Base-by-base conservation (phyloP, 1,140 invertebrate genomes). In the Hyles euphorbiae region DNA sequence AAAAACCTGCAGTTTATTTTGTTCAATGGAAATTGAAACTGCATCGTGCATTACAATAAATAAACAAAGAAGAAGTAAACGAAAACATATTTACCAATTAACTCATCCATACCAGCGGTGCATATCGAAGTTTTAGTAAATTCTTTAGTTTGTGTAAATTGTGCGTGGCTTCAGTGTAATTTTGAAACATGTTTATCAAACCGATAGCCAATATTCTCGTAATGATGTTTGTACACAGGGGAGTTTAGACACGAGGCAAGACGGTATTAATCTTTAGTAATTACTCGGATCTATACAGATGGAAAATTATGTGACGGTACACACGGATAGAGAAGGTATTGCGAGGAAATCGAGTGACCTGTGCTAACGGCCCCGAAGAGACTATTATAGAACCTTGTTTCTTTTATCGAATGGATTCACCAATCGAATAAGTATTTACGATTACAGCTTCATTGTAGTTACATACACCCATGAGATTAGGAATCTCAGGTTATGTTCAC, bases 31-130 rank as follows among this genome's bases (percentile, higher is more conserved):
- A n/a, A 12, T 34, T 56, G 56, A 65, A 67, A 65, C 69, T 63
- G 56, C 60, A 68, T 55, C 56, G 61, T 54, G 53, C 12, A n/a
- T 55, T 49, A 58, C 10, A 56, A 56, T 63, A 49, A 61, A 66
- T 53, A 56, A 58, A 56, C 33, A 64, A 63, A 53, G 34, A 63
- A 60, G 50, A 67, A 58, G 61, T 62, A 22, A 64, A 67, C 48
- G 33, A 72, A 72, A 43, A 12, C 54, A 76, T 76, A 79, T 65
- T 83, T 83, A 83, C 82, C 77, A 76, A 72, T 71, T 72, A 56
- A 84, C 81, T 79, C 86, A 74, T 87, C 86, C 86, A 86, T 85
- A 87, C 86, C 86, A 88, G 86, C 77, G 86, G 86, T 88, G 86
- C 83, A 88, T 88, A 87, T 87, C 83, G 76, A 68, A 70, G 68